phyloP scores from a whole-genome alignment of 2,113 vertebrate genomes.

The Trogon surrucura region DNA sequence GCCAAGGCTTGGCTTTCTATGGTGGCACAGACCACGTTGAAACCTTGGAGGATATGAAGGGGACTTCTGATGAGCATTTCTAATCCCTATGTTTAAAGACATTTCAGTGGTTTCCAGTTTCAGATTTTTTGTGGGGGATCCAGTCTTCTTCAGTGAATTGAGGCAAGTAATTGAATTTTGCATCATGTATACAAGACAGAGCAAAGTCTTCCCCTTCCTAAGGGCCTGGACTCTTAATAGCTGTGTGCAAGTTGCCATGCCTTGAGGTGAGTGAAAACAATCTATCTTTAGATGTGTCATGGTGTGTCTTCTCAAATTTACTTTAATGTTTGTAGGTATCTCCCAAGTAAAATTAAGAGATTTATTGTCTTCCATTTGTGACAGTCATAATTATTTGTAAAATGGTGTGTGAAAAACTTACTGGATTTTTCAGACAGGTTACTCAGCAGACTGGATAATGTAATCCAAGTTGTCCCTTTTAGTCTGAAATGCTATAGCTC shows the following conservation, averaged over 20 bases:
- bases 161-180: not conserved
- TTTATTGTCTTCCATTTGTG: not conserved
- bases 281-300: not conserved
- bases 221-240: not conserved
- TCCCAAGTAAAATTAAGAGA: not conserved
- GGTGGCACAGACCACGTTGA: not conserved
- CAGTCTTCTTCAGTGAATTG: not conserved
- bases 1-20: accelerated
- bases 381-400: not conserved
- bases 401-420: not conserved
- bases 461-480: not conserved
- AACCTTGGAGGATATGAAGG: not conserved
- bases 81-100: not conserved
- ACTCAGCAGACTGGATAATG: not conserved
- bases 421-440: not conserved
- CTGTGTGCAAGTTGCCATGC: not conserved
- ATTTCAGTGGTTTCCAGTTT: not conserved
- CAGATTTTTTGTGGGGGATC: not conserved
- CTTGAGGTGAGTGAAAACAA: not conserved
- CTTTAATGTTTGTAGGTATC: not conserved
- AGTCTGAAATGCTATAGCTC: not conserved
- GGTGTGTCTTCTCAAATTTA: not conserved
- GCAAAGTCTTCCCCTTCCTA: not conserved
- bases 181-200: accelerated
- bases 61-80: not conserved